phyloP scores from a whole-genome alignment of 2,888 invertebrate species.

The Drosophila lutescens region DNA sequence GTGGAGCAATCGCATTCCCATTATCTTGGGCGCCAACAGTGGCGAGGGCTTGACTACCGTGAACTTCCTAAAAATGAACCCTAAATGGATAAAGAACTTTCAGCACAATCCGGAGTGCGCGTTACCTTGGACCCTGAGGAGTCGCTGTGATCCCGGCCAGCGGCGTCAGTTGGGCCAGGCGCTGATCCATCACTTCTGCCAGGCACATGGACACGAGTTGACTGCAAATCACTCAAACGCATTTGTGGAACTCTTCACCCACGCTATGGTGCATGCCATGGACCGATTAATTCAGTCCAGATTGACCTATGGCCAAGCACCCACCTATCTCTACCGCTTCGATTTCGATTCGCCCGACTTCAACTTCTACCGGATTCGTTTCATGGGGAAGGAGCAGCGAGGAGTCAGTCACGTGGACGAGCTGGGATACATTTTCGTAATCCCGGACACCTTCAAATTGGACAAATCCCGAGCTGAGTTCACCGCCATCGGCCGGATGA shows the following conservation, averaged over 20 bases:
- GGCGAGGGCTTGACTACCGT: conserved; percentile 62
- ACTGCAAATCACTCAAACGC: conserved; percentile 70
- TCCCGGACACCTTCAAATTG: conserved; percentile 58
- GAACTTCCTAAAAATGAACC: background rate
- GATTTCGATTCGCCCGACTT: conserved; percentile 81
- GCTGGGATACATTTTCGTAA: conserved; percentile 75
- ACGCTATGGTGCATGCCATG: conserved; percentile 70
- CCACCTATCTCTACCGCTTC: conserved; percentile 82
- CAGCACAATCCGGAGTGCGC: conserved; percentile 39
- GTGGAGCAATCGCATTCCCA: conserved; percentile 81
- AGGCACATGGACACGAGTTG: conserved; percentile 61
- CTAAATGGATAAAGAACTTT: conserved; percentile 14
- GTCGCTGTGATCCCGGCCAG: conserved; percentile 15
- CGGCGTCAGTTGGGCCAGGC: conserved; percentile 54
- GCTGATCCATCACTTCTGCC: conserved; percentile 62
- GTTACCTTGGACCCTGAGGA: conserved; percentile 38
- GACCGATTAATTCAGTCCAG: conserved; percentile 73
- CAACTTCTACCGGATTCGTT: conserved; percentile 76
- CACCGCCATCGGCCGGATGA: conserved; percentile 70
- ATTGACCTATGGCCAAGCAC: conserved; percentile 59
- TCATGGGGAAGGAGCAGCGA: conserved; percentile 53
- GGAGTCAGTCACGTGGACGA: conserved; percentile 80
- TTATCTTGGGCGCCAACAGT: conserved; percentile 79
- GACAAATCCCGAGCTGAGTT: conserved; percentile 67
- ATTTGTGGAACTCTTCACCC: conserved; percentile 62